These are phyloP conservation scores for Metopolophium dirhodum DNA, from an alignment of 1,140 invertebrate species.

Conservation along the genomic window DNA sequence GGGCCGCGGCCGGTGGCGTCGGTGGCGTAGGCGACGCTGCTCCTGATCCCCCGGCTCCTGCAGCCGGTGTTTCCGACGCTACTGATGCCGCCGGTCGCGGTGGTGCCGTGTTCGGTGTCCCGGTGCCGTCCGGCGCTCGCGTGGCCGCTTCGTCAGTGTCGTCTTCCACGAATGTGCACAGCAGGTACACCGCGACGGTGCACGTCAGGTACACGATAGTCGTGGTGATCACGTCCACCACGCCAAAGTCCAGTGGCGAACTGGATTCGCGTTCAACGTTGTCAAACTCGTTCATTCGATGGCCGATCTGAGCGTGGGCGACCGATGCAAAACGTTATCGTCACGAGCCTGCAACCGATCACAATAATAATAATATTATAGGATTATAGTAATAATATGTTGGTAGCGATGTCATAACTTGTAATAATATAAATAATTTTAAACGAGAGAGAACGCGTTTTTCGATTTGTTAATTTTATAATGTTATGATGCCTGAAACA, in stretches of 20 bases:
- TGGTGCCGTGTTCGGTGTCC: background rate
- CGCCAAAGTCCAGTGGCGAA: slow-evolving; percentile 5
- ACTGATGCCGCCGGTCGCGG: background rate
- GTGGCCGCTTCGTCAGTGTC: background rate
- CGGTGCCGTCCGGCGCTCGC: background rate
- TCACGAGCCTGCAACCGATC: background rate
- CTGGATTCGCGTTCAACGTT: background rate
- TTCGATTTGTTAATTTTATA: no score
- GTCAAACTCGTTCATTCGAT: background rate
- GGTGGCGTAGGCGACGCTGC: background rate
- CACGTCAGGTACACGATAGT: slow-evolving; percentile 5
- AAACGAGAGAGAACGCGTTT: no score
- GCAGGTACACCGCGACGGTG: background rate
- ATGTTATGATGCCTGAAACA: no score
- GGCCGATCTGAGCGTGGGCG: background rate
- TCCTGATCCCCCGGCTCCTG: no score
- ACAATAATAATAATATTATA: background rate
- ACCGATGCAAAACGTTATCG: background rate
- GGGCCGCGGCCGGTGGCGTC: background rate
- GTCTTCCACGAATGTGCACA: background rate
- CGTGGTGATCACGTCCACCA: background rate
- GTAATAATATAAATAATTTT: no score
- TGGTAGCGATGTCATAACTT: no score
- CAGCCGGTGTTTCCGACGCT: background rate
- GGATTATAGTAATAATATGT: no score